These are phyloP conservation scores for Bufo bufo DNA, from an alignment of 2,113 vertebrate species.

Conservation along the genomic window DNA sequence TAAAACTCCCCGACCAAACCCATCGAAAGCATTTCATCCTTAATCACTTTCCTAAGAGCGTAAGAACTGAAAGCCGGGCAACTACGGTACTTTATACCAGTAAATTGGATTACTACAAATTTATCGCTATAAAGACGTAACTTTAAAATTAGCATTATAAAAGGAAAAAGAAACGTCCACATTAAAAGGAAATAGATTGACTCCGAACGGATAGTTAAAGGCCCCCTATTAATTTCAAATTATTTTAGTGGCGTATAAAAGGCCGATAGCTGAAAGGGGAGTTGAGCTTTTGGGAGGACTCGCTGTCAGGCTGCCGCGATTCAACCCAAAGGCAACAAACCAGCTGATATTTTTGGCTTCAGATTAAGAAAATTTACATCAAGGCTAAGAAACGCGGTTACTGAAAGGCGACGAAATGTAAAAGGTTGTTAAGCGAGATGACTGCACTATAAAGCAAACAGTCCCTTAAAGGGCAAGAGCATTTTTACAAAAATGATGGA, in stretches of 20 bases:
- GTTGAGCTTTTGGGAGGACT: not conserved
- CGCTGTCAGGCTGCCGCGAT: not conserved
- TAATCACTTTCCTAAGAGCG: not conserved
- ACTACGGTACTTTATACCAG: not conserved
- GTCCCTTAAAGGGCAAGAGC: not conserved
- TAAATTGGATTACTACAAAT: constrained; percentile 9
- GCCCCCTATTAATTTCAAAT: not conserved
- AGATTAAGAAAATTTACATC: not conserved
- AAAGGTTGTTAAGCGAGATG: not conserved
- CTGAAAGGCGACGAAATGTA: not conserved
- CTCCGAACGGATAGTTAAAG: not conserved
- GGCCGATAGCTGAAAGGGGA: not conserved
- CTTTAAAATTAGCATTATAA: constrained; percentile 23
- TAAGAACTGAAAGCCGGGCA: constrained; percentile 4
- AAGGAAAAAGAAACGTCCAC: not conserved
- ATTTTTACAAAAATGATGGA: not conserved
- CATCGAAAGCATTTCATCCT: not conserved
- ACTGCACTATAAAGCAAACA: not conserved
- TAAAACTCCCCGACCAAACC: not conserved
- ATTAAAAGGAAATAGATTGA: constrained; percentile 1
- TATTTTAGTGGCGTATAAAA: constrained; percentile 15
- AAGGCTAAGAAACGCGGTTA: not conserved
- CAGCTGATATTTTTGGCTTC: not conserved
- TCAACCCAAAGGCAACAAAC: not conserved
- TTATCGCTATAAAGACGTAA: not conserved